phyloP scores from a whole-genome alignment of 2,797 vertebrate genomes.

The Helicolenus hilgendorfi region DNA sequence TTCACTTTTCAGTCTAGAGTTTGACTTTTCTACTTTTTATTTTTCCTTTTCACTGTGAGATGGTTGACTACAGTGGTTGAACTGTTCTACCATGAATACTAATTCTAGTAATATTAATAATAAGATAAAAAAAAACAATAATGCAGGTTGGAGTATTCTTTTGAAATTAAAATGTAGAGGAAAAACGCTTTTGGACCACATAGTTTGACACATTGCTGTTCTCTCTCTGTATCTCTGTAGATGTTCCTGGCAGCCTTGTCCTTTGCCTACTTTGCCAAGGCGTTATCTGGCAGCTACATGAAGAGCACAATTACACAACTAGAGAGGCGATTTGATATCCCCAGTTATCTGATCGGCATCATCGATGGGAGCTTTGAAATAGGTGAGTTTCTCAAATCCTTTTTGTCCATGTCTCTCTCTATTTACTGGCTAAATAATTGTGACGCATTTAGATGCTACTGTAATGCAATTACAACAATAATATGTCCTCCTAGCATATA shows the following conservation, averaged over 20 bases:
- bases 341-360: slow-evolving; percentile 95
- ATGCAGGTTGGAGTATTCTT: not conserved
- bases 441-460: slow-evolving; percentile 2
- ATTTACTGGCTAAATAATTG: not conserved
- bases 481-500: not conserved
- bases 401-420: not conserved
- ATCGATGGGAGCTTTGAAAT: slow-evolving; percentile 99
- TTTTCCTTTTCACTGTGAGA: not conserved
- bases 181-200: not conserved
- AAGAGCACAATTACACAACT: slow-evolving; percentile 98
- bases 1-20: not conserved
- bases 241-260: slow-evolving; percentile 95
- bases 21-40: not conserved
- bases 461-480: not conserved
- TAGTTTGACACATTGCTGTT: not conserved
- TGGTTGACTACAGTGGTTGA: not conserved
- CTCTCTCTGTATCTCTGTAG: slow-evolving; percentile 82
- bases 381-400: slow-evolving; percentile 86
- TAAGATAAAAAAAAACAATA: not conserved
- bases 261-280: slow-evolving; percentile 96
- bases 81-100: not conserved
- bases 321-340: slow-evolving; percentile 96
- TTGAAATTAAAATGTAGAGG: not conserved
- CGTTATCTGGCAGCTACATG: slow-evolving; percentile 95
- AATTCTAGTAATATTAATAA: not conserved